These are phyloP conservation scores for Hydrocynus forskahlii DNA, from an alignment of 2,797 vertebrate species.

Conservation along the genomic window DNA sequence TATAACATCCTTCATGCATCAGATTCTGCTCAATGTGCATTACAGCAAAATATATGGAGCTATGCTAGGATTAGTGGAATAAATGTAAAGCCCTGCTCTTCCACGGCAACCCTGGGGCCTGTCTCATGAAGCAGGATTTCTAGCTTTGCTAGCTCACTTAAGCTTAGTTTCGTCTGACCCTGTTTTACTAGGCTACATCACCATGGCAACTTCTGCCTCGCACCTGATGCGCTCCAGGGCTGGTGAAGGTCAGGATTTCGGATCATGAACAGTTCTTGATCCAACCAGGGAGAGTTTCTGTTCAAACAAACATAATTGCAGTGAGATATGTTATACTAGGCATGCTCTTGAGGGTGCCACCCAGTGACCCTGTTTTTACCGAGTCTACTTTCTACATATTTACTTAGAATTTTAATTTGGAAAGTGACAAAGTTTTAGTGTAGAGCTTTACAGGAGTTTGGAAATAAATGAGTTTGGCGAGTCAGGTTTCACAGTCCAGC, in stretches of 20 bases:
- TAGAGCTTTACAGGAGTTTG: too few species aligned
- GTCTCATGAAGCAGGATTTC: neutral
- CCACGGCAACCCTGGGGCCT: neutral
- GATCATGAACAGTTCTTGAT: neutral
- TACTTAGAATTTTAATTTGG: too few species aligned
- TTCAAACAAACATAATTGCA: neutral
- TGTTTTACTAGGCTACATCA: neutral
- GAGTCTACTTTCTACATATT: too few species aligned
- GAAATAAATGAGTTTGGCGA: too few species aligned
- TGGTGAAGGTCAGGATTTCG: neutral
- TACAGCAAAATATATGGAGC: neutral
- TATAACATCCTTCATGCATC: too few species aligned
- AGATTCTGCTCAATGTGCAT: too few species aligned
- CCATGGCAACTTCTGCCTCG: neutral
- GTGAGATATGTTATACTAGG: too few species aligned
- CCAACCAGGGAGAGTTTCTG: neutral
- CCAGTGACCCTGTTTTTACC: too few species aligned
- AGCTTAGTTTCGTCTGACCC: neutral
- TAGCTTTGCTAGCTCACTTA: neutral
- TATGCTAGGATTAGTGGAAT: neutral
- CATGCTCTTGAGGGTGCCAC: too few species aligned
- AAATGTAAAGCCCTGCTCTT: neutral
- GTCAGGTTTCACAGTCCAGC: too few species aligned
- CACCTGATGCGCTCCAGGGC: neutral
- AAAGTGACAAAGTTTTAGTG: too few species aligned